A percentile compares a stretch with the other conserved stretches of the same genome.
Evolutionary conservation across 2,797 vertebrate species (phyloP).

Genomic region (Diglossa cyanea): DNA sequence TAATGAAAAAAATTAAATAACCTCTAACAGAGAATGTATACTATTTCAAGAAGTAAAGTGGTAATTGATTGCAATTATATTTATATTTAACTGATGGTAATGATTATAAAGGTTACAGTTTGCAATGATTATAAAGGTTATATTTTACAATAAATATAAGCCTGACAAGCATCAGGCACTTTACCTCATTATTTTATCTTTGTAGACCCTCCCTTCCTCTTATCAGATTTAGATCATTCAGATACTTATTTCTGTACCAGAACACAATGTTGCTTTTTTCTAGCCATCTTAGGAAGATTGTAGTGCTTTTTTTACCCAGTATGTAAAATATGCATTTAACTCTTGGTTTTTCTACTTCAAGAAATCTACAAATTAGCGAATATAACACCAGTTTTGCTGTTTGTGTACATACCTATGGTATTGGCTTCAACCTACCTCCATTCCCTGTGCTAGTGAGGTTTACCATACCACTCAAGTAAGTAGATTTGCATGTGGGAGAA

Average conservation of each 20-base stretch:
- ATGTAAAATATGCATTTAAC: not conserved
- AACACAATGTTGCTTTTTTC: not conserved
- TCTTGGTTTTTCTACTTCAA: not conserved
- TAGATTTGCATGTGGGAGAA: not conserved
- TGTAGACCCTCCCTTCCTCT: not conserved
- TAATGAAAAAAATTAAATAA: conserved; percentile 8
- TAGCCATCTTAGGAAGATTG: not conserved
- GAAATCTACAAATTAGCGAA: not conserved
- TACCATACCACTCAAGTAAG: not conserved
- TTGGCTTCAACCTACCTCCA: not conserved
- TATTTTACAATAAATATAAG: conserved; percentile 24
- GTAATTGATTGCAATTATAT: conserved; percentile 24
- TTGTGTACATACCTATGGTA: not conserved
- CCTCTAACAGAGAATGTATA: not conserved
- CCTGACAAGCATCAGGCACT: not conserved
- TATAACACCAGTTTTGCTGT: not conserved
- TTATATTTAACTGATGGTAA: conserved; percentile 40
- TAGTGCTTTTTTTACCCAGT: not conserved
- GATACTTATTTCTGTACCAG: not conserved
- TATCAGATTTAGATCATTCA: not conserved
- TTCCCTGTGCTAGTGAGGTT: not conserved
- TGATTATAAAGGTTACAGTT: conserved; percentile 28
- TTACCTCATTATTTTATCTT: not conserved
- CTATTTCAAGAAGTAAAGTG: not conserved
- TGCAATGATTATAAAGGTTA: not conserved